Evolutionary conservation across 1,140 invertebrate species (phyloP), one percentile per base, ranked within the genome.

Genomic region (Eumaeus atala): DNA sequence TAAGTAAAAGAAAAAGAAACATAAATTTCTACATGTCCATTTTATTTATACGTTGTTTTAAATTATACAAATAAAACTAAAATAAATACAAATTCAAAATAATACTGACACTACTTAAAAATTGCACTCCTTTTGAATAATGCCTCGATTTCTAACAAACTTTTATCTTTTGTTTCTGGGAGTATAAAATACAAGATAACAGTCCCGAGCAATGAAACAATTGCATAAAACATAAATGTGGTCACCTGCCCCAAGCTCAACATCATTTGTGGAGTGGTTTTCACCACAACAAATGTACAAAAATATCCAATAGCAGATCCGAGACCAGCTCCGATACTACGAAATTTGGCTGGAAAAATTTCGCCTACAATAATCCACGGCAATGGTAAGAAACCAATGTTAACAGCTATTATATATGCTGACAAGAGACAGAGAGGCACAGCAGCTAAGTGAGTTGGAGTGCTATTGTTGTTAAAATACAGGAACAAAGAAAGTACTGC

Each of bases 301-400:
- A 40, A 40, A 12, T 12, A 40, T 14, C 38, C 38, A 12, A 40
- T 40, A 14, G 38, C 6, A 8, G 38, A 40, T 7, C 11, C n/a
- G 12, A 40, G n/a, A 12, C 38, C 38, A 11, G 38, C 38, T 40
- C 38, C 38, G 12, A 40, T 12, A 40, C 38, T 40, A 5, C 38
- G 38, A 12, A n/a, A n/a, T 12, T 14, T 40, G 38, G 38, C 38
- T 3, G 38, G 38, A 40, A 40, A 40, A 12, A 40, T 40, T 40
- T 40, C 38, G 14, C 38, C 38, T 12, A 40, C 38, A 40, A 40
- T 11, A n/a, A 40, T 40, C 38, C n/a, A n/a, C n/a, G 38, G 38
- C n/a, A 40, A 14, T 12, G 38, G n/a, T 40, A 40, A 4, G 14
- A 40, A 14, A 11, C 38, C 38, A 40, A 40, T 40, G 7, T 40